phyloP scores from a whole-genome alignment of 2,888 invertebrate genomes.

The Heliconius ethilla region DNA sequence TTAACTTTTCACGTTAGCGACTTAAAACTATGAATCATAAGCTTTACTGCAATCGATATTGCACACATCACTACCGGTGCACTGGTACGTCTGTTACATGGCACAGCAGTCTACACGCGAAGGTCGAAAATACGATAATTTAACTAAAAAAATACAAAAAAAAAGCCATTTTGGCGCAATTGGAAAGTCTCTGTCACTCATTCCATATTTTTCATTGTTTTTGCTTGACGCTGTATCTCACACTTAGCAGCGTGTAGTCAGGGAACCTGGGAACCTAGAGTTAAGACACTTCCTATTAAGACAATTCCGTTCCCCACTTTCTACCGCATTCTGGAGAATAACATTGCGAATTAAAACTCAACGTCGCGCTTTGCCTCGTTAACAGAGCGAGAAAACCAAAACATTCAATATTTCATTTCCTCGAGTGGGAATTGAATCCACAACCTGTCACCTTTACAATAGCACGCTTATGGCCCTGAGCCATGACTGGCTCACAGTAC shows the following conservation, averaged over 20 bases:
- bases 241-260: background rate
- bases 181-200: too few relatives aligned
- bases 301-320: background rate
- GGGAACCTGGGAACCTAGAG: background rate
- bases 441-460: too few relatives aligned
- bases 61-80: background rate
- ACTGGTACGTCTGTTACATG: slow-evolving; percentile 8
- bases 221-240: background rate
- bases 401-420: too few relatives aligned
- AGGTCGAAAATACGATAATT: slow-evolving; percentile 1
- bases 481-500: too few relatives aligned
- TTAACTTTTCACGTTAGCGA: slow-evolving; percentile 2
- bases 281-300: background rate
- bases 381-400: too few relatives aligned
- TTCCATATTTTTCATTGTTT: too few relatives aligned
- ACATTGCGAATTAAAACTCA: too few relatives aligned
- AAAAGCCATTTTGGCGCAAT: too few relatives aligned
- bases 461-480: too few relatives aligned
- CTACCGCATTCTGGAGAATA: too few relatives aligned
- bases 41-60: slow-evolving; percentile 7
- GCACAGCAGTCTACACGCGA: background rate
- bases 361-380: too few relatives aligned
- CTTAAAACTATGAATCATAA: slow-evolving; percentile 15
- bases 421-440: too few relatives aligned
- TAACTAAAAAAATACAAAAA: background rate